These are phyloP conservation scores for Timandra comae DNA, from an alignment of 2,888 invertebrate species.

Conservation along the genomic window DNA sequence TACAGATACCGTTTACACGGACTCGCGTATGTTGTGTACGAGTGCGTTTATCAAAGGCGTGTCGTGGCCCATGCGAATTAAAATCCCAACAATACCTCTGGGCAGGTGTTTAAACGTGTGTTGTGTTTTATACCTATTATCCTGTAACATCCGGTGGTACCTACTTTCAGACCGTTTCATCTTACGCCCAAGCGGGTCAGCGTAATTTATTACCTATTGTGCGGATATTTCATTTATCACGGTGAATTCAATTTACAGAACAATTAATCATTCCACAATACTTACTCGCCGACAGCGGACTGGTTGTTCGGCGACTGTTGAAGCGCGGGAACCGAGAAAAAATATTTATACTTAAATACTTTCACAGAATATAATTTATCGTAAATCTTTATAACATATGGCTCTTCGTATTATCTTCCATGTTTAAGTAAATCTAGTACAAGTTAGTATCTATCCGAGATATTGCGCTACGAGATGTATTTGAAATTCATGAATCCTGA, in stretches of 20 bases:
- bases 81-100: constrained; percentile 46
- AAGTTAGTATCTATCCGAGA: too few relatives aligned
- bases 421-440: too few relatives aligned
- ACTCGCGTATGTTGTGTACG: constrained; percentile 3
- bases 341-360: constrained; percentile 28
- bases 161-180: constrained; percentile 69
- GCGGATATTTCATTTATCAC: constrained; percentile 76
- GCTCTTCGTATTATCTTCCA: constrained; percentile 1
- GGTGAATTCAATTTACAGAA: constrained; percentile 76
- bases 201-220: constrained; percentile 77
- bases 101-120: constrained; percentile 60
- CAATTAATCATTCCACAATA: constrained; percentile 75
- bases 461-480: constrained; percentile 2
- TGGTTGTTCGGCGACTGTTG: constrained; percentile 45
- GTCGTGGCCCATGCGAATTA: constrained; percentile 38
- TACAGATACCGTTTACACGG: too few relatives aligned
- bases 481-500: constrained; percentile 6
- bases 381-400: background rate
- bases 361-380: constrained; percentile 23
- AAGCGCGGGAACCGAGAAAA: constrained; percentile 36
- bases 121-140: constrained; percentile 63
- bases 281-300: constrained; percentile 70
- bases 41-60: constrained; percentile 29
- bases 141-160: constrained; percentile 55
- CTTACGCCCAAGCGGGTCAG: constrained; percentile 70